Evolutionary conservation across 2,888 invertebrate genomes (phyloP), one percentile per base, ranked within the genome.

Genomic region (Pyrrhia umbra): DNA sequence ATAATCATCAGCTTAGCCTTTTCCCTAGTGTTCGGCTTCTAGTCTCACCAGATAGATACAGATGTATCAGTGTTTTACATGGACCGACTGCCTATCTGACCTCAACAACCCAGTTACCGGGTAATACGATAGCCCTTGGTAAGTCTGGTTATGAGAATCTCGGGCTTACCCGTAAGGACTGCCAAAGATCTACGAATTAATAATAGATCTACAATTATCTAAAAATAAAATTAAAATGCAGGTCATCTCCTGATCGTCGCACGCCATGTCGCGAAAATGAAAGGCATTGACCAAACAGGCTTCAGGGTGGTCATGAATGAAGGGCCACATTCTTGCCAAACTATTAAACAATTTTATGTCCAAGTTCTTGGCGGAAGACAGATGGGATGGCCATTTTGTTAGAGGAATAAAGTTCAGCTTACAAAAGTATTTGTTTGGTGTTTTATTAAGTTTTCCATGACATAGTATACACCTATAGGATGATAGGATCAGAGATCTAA

Each of bases 291-390:
- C 47, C 95, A 97, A 61, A 55, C 54, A 3, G 98, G 98, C 50
- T 98, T 97, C 89, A 96, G 98, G 69, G 92, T 98, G 63, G 98
- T 98, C 2, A 96, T 99, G 52, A 99, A 99, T 87, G 97, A 98
- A 88, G 98, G 98, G 0, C 95, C 95, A 56, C 92, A 98, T 83
- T 98, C 79, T 1, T 98, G 16, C 39, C 98, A 98, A 86, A 97
- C 97, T 6, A 98, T 98, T 8, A 97, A 97, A 86, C 98, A 98
- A 90, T 95, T 99, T 68, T 98, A 98, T 89, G 90, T 99, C 50
- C 99, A 99, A 90, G 97, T 99, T 75, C 91, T 99, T 63, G 98
- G 98, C 56, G 98, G 98, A 25, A 95, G 98, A 58, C 98, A 99
- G 91, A 95, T 99, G 96, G 92, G 95, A 59, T 99, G 98, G 99